Evolutionary conservation across 2,888 invertebrate species (phyloP), one percentile per base, ranked within the genome.

Genomic region (Ophion costatus): DNA sequence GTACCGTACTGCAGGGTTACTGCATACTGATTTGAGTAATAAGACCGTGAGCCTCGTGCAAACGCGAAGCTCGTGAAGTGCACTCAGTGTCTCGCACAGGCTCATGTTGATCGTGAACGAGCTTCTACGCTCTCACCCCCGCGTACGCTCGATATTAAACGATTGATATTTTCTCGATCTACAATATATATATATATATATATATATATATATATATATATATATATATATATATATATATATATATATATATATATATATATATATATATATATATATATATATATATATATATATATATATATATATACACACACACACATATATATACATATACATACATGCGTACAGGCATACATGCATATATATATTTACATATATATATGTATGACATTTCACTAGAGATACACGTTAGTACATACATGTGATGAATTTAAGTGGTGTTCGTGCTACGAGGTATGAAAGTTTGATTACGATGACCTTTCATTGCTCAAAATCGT

Each of bases 71-170:
- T 67, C 73, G 73, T 66, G 61, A 67, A 84, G 83, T 67, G 63
- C 73, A 80, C 83, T 67, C 56, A 63, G 77, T 42, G 80, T 80
- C 80, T 61, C 42, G 38, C 67, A 57, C 83, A 77, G 73, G 33
- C 51, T 51, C 17, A 29, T 29, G 45, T 80, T 71, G 51, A 79
- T 75, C 61, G 56, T 70, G 64, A 83, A 76, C 76, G 56, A 71
- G 76, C 66, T 45, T 79, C 29, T 57, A 42, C 59, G 64, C 45
- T 11, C 20, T 42, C 45, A 75, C 64, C 20, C 45, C 5, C 75
- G n/a, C 75, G 38, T 22, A 24, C 11, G 20, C 20, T 42, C 29
- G 24, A 67, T 56, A 67, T 17, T 38, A 24, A 67, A 29, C 22
- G 33, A 61, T 78, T 69, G 45, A 51, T 61, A 70, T 67, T 76